A percentile compares a stretch with the other conserved stretches of the same genome.
phyloP scores from a whole-genome alignment of 1,140 invertebrate genomes.

The Drosophila nigrodunni region DNA sequence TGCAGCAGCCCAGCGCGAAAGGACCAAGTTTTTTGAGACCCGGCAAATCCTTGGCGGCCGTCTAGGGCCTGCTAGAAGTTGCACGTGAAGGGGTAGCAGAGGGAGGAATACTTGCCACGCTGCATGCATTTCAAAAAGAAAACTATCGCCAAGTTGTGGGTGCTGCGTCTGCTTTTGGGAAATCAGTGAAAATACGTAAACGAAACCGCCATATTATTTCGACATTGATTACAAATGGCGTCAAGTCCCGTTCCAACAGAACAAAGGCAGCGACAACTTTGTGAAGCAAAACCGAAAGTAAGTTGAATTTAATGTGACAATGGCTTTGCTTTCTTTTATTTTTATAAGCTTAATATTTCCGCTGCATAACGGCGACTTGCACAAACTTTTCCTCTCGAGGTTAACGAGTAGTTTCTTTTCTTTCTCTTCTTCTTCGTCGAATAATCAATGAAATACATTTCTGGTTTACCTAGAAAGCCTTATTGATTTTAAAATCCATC shows the following conservation, averaged over 20 bases:
- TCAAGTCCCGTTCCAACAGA: conserved; percentile 25
- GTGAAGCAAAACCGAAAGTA: conserved; percentile 18
- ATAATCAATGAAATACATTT: not conserved
- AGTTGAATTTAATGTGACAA: conserved; percentile 47
- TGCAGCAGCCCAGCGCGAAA: conserved; percentile 29
- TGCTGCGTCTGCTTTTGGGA: conserved; percentile 40
- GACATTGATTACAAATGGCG: conserved; percentile 66
- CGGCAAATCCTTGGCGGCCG: conserved; percentile 52
- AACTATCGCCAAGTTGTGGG: conserved; percentile 53
- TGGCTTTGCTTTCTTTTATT: conserved; percentile 22
- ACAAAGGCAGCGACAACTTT: conserved; percentile 22
- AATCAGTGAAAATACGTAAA: conserved; percentile 62
- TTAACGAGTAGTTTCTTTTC: not conserved
- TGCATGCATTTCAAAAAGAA: conserved; percentile 56
- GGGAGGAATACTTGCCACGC: conserved; percentile 38
- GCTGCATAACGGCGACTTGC: not conserved
- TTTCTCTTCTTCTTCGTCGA: not conserved
- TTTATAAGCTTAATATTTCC: conserved; percentile 19
- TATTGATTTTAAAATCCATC: not conserved
- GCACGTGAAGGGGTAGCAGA: not conserved
- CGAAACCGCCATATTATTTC: conserved; percentile 67
- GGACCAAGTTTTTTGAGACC: conserved; percentile 61
- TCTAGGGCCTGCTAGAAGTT: conserved; percentile 11
- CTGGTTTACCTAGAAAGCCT: not conserved
- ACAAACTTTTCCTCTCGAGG: not conserved